Base-by-base conservation (phyloP, 92 coral and sea anemone species). In the Porites lobata region DNA sequence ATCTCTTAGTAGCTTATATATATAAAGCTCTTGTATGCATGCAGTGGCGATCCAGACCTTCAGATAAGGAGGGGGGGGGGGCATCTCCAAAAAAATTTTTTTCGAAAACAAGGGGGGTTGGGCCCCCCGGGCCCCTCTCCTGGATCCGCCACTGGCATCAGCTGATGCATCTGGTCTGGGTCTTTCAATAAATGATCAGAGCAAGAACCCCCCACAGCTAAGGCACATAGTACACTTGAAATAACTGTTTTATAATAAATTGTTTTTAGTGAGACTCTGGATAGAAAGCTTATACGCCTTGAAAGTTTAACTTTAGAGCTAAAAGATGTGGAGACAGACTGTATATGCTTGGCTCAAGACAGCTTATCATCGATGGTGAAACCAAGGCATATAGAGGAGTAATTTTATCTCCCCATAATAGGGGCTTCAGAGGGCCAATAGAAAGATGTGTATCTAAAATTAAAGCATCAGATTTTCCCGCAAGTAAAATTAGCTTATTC, bases 191-290 rank as follows among this genome's bases (percentile, higher is more conserved):
- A 66, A 66, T 66, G 26, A 15, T 66, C 71, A 4, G 71, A 66
- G 71, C 5, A 22, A 22, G 24, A 65, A 29, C 70, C 22, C 70
- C 70, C n/a, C 21, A 65, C 70, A 65, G 29, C 20, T 29, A 65
- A 2, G 8, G 8, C 73, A 22, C 0, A 69, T 32, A 69, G 29
- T 11, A 86, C 85, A 51, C 70, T 86, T 76, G 88, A 85, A 65
- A 91, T 68, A 4, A 91, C 76, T 63, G 87, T 73, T 78, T 85
- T 90, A 65, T 70, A 69, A 65, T 90, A 86, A 8, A 85, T 90
- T 62, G 85, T 83, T 74, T 90, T 79, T 11, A 90, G 63, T 5
- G 80, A 64, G 68, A 67, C 20, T 59, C 65, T 78, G 14, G 93
- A 75, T 58, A 85, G 43, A 62, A 74, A 79, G 47, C 76, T 86